Evolutionary conservation across 2,113 vertebrate genomes (phyloP).

Genomic region (Varanus komodoensis): DNA sequence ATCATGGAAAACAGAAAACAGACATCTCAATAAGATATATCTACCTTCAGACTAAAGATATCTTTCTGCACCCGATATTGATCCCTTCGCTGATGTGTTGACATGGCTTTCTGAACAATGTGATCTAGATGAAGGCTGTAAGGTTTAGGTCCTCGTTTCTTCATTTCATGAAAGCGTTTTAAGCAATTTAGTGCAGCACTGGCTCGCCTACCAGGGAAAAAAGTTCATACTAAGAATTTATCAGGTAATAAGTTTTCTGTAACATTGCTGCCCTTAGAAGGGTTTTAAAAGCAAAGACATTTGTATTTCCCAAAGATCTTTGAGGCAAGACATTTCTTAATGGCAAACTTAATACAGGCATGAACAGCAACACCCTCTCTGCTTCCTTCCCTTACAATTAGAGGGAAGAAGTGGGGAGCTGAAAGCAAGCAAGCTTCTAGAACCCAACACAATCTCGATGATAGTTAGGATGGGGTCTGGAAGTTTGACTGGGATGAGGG

Average conservation of each 20-base stretch:
- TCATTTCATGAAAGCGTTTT: constrained; percentile 97
- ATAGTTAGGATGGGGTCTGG: too few species aligned
- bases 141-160: constrained; percentile 95
- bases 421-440: too few species aligned
- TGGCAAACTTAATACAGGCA: not conserved
- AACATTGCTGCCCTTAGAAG: not conserved
- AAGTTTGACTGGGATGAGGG: too few species aligned
- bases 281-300: not conserved
- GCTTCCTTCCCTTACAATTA: too few species aligned
- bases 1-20: not conserved
- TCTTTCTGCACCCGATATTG: constrained; percentile 91
- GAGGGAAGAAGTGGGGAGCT: too few species aligned
- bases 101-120: constrained; percentile 93
- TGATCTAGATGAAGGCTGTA: constrained; percentile 97
- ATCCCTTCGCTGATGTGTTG: constrained; percentile 88
- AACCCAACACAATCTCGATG: too few species aligned
- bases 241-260: not conserved
- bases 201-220: constrained; percentile 84
- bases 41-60: constrained; percentile 95
- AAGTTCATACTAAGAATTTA: not conserved
- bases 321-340: not conserved
- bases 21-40: not conserved
- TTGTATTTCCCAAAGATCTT: not conserved
- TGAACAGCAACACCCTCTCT: not conserved
- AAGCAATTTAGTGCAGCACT: constrained; percentile 95